Percentiles rank a stretch among this genome's conserved stretches.
phyloP scores from a whole-genome alignment of 2,888 invertebrate genomes.

The Girardia tigrina region DNA sequence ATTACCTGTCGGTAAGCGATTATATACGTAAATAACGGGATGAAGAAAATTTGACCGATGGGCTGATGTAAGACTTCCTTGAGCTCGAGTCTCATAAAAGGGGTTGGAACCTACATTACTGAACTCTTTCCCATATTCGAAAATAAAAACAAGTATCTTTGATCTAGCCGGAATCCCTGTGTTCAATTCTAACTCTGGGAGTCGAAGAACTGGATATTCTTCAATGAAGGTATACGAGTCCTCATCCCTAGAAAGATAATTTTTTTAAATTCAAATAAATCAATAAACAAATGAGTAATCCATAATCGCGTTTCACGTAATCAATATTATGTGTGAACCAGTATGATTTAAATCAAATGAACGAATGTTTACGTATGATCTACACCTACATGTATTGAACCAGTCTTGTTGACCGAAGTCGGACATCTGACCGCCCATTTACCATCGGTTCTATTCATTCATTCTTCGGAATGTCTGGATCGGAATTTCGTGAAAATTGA shows the following conservation, averaged over 20 bases:
- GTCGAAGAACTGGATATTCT: slow-evolving; percentile 49
- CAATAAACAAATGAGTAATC: too few species aligned
- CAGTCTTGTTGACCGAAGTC: too few species aligned
- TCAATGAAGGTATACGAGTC: slow-evolving; percentile 44
- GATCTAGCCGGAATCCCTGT: slow-evolving; percentile 43
- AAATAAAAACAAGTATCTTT: slow-evolving; percentile 44
- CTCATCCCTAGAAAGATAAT: slow-evolving; percentile 39
- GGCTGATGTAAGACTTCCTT: slow-evolving; percentile 47
- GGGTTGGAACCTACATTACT: slow-evolving; percentile 50
- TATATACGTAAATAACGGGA: slow-evolving; percentile 51
- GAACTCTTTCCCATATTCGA: slow-evolving; percentile 51
- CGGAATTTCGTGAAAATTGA: too few species aligned
- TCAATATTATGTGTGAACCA: too few species aligned
- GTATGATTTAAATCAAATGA: too few species aligned
- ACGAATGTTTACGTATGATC: too few species aligned
- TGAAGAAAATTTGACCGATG: slow-evolving; percentile 52
- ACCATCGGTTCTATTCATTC: too few species aligned
- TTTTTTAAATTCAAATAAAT: slow-evolving; percentile 25
- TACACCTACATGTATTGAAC: too few species aligned
- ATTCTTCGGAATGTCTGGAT: too few species aligned
- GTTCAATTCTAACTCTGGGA: slow-evolving; percentile 43
- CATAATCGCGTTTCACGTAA: too few species aligned
- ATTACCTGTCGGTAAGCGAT: slow-evolving; percentile 48
- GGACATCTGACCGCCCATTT: too few species aligned
- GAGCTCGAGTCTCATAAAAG: slow-evolving; percentile 49